A percentile compares a stretch with the other conserved stretches of the same genome.
These are phyloP conservation scores for Umimayanthus chanpuru DNA, from an alignment of 92 coral and sea anemone species.

Conservation along the genomic window DNA sequence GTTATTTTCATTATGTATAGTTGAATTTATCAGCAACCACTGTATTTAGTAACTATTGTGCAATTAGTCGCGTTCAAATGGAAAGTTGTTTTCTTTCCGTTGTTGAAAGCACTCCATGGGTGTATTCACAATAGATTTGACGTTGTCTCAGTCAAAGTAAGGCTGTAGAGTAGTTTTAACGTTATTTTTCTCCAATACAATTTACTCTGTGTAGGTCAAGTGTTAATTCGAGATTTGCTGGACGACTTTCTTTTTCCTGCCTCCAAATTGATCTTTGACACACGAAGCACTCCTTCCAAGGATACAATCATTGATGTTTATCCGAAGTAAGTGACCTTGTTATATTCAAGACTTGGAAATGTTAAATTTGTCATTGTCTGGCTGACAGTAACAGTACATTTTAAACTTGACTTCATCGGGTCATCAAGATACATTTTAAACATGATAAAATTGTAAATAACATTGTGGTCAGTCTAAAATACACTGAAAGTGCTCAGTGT, in stretches of 20 bases:
- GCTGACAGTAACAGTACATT: no score
- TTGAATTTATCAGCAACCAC: neutral
- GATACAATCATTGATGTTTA: conserved; percentile 77
- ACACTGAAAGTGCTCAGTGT: no score
- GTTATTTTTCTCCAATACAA: neutral
- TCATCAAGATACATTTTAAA: no score
- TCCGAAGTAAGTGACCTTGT: conserved; percentile 70
- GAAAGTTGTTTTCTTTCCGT: neutral
- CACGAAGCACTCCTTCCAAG: conserved; percentile 75
- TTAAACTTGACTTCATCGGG: no score
- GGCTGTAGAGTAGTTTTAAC: neutral
- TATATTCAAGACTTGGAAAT: no score
- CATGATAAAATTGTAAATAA: no score
- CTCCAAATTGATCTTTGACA: conserved; percentile 81
- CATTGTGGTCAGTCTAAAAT: no score
- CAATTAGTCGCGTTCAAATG: neutral
- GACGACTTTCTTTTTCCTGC: conserved; percentile 91
- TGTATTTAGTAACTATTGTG: neutral
- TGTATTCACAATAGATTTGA: no score
- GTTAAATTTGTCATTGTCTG: no score
- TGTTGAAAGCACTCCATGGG: no score
- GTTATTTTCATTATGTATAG: no score
- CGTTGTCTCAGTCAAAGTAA: neutral
- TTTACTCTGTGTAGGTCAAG: conserved; percentile 58
- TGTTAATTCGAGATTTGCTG: conserved; percentile 72